phyloP scores from a whole-genome alignment of 2,113 vertebrate genomes.

The Haplochromis vanheusdeni region DNA sequence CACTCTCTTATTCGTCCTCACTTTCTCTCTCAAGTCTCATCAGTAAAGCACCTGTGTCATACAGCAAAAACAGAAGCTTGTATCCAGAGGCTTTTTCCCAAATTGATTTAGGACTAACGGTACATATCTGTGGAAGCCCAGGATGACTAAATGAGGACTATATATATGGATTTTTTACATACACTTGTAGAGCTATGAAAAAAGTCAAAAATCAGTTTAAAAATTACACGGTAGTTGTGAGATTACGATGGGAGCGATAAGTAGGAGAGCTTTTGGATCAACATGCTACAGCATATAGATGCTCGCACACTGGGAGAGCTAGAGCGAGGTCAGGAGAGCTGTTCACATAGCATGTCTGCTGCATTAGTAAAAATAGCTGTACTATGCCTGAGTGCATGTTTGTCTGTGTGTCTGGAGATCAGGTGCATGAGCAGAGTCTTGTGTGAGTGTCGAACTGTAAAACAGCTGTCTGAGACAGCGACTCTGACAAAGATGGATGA shows the following conservation, averaged over 20 bases:
- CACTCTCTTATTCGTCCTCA: neutral
- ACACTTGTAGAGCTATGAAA: neutral
- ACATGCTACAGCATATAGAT: neutral
- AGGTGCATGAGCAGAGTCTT: constrained; percentile 40
- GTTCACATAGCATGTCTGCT: constrained; percentile 12
- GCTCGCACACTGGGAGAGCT: neutral
- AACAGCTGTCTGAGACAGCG: constrained; percentile 61
- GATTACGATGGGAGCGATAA: neutral
- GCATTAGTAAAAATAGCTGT: constrained; percentile 31
- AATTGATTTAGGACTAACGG: neutral
- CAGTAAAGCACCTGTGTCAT: neutral
- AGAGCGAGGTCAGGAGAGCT: neutral
- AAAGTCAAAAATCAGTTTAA: neutral
- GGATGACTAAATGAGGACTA: neutral
- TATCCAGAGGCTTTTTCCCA: neutral
- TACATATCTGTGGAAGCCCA: neutral
- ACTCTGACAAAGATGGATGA: constrained; percentile 66
- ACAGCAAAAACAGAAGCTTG: neutral
- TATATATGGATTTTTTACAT: neutral
- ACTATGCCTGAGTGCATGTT: neutral
- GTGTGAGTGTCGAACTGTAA: constrained; percentile 54
- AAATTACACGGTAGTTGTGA: neutral
- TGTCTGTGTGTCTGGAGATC: neutral
- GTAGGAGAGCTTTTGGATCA: neutral
- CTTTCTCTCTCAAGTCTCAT: neutral